Conservation (phyloP, 30 jellyfish, hydroid and myxozoan species). For the Turritopsis rubra region DNA sequence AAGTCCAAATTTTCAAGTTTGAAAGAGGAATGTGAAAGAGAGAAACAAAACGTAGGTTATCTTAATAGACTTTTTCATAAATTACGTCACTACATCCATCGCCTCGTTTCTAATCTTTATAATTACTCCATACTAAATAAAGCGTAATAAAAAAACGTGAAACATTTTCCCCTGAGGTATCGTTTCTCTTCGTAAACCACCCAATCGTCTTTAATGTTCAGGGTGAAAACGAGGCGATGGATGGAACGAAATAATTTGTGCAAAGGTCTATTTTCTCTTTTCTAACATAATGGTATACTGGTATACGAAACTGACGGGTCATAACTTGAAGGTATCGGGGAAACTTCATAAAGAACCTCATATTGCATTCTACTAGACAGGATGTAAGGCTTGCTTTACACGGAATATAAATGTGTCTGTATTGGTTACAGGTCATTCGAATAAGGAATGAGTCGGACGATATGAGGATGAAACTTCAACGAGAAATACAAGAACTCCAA, state of each 20-base stretch:
- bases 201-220: no score
- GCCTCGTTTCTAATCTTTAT: no score
- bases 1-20: constrained; percentile 29
- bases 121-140: no score
- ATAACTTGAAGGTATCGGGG: no score
- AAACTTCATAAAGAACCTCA: background rate
- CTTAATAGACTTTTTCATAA: no score
- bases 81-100: no score
- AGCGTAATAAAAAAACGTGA: no score
- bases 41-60: constrained; percentile 41
- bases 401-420: background rate
- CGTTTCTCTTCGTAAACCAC: no score
- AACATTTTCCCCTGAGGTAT: no score
- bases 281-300: background rate
- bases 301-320: no score
- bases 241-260: background rate
- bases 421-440: constrained; percentile 29
- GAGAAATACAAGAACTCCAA: constrained; percentile 57
- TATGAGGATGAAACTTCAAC: constrained; percentile 18
- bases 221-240: no score
- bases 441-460: constrained; percentile 40
- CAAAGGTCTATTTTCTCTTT: background rate
- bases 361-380: background rate
- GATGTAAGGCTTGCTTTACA: background rate
- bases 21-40: constrained; percentile 39